A percentile compares a stretch with the other conserved stretches of the same genome.
Evolutionary conservation across 2,113 vertebrate species (phyloP).

Genomic region (Heterochromis multidens): DNA sequence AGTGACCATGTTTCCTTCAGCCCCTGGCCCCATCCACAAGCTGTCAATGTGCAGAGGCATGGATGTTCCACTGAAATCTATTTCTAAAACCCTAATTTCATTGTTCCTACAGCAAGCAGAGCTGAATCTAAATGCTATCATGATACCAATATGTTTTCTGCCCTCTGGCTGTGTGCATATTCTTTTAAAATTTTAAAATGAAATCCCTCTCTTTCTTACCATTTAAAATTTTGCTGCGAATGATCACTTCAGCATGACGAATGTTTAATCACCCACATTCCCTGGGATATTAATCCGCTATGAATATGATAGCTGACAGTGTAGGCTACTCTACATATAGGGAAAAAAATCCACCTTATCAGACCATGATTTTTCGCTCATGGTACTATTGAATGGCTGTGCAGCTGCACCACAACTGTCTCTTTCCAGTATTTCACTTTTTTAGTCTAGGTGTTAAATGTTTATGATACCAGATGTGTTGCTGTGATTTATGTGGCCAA

Average conservation of each 20-base stretch:
- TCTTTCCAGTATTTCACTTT: neutral
- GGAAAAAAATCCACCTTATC: neutral
- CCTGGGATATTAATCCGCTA: conserved; percentile 28
- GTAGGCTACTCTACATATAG: conserved; percentile 7
- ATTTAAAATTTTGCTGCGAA: conserved; percentile 12
- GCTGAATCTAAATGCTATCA: neutral
- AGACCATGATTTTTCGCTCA: neutral
- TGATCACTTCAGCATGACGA: conserved; percentile 42
- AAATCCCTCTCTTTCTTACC: conserved; percentile 6
- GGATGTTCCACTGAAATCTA: neutral
- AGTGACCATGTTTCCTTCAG: neutral
- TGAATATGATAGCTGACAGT: conserved; percentile 36
- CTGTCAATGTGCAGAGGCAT: neutral
- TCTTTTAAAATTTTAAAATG: neutral
- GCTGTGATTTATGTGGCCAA: neutral
- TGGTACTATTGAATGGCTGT: neutral
- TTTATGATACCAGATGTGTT: neutral
- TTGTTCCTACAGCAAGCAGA: neutral
- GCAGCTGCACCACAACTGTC: neutral
- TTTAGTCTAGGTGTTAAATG: neutral
- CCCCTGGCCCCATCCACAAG: neutral
- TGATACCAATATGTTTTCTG: neutral
- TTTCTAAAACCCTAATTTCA: neutral
- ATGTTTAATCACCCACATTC: conserved; percentile 48
- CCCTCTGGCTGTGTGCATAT: neutral